phyloP scores from a whole-genome alignment of 2,888 invertebrate genomes.

The Anthrax anthrax region DNA sequence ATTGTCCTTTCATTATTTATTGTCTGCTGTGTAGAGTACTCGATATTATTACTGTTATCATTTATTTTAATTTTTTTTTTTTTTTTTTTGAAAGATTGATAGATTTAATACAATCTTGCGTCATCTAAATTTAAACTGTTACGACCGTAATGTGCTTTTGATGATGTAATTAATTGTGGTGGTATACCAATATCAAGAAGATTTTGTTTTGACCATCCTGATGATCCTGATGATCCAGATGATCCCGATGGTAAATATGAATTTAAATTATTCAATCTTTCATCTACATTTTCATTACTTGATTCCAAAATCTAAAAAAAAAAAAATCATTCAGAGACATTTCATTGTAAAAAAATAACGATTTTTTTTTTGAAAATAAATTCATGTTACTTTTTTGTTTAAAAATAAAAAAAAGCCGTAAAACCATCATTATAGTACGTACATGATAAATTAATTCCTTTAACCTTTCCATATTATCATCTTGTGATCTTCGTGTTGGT shows the following conservation, averaged over 20 bases:
- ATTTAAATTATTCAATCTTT: not conserved
- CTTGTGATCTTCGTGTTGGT: slow-evolving; percentile 39
- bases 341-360: too few species aligned
- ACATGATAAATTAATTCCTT: slow-evolving; percentile 41
- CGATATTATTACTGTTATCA: too few species aligned
- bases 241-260: too few species aligned
- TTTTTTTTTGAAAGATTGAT: too few species aligned
- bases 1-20: too few species aligned
- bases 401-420: too few species aligned
- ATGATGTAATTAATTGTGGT: not conserved
- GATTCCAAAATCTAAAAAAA: slow-evolving; percentile 28
- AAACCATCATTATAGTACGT: slow-evolving; percentile 7
- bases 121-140: not conserved
- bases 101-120: not conserved
- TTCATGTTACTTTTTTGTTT: too few species aligned
- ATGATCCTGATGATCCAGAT: too few species aligned
- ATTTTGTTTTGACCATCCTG: slow-evolving; percentile 2
- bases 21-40: too few species aligned
- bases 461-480: slow-evolving; percentile 40
- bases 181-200: not conserved
- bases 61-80: too few species aligned
- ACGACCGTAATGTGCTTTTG: not conserved
- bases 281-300: slow-evolving; percentile 22
- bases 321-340: not conserved
- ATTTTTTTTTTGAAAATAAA: too few species aligned